These are phyloP conservation scores for Anableps anableps DNA, from an alignment of 2,797 vertebrate species.

Conservation along the genomic window DNA sequence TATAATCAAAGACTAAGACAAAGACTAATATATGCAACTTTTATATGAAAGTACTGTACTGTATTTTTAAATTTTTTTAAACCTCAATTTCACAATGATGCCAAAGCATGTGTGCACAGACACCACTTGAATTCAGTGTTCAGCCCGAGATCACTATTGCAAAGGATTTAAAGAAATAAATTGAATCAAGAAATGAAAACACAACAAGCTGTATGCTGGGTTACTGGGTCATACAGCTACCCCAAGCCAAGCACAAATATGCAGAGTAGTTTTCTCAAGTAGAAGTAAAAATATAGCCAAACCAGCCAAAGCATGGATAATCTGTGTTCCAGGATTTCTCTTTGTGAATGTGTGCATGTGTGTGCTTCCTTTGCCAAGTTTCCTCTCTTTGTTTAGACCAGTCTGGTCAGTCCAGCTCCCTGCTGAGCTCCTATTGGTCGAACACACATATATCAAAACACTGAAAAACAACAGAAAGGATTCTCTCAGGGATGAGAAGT, in stretches of 20 bases:
- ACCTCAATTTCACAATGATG: neutral
- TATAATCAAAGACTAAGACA: neutral
- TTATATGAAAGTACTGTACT: neutral
- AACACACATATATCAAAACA: slow-evolving; percentile 78
- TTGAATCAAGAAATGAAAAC: slow-evolving; percentile 45
- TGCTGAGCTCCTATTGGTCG: slow-evolving; percentile 73
- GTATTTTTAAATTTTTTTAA: neutral
- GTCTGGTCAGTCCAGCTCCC: slow-evolving; percentile 77
- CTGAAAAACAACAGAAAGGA: slow-evolving; percentile 63
- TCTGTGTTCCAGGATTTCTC: slow-evolving; percentile 47
- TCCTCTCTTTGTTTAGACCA: slow-evolving; percentile 84
- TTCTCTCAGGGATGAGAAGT: slow-evolving; percentile 53
- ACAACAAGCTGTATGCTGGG: slow-evolving; percentile 15
- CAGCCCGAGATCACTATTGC: slow-evolving; percentile 3
- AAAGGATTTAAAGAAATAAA: slow-evolving; percentile 20
- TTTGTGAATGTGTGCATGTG: slow-evolving; percentile 34
- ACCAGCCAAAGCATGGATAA: slow-evolving; percentile 30
- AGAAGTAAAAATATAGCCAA: slow-evolving; percentile 24
- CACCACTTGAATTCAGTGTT: slow-evolving; percentile 15
- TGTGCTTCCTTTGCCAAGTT: slow-evolving; percentile 80
- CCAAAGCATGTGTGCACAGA: slow-evolving; percentile 7
- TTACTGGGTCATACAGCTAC: slow-evolving; percentile 32
- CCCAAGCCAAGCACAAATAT: slow-evolving; percentile 54
- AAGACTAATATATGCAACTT: neutral
- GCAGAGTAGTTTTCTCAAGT: slow-evolving; percentile 45